Evolutionary conservation across 1,140 invertebrate genomes (phyloP).

Genomic region (Hirudo medicinalis): DNA sequence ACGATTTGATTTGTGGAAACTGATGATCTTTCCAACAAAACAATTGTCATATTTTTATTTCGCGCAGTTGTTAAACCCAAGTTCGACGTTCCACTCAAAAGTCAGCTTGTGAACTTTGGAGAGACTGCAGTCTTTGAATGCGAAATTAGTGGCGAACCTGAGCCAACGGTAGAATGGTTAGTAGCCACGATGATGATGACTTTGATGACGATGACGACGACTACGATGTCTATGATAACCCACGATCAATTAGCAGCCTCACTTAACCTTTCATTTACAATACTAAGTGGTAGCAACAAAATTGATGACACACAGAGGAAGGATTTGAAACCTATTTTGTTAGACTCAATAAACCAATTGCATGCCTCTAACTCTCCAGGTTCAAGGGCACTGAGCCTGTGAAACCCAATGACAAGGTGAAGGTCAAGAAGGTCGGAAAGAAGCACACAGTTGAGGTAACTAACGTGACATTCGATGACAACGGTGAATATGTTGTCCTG

Average conservation of each 20-base stretch:
- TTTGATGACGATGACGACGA: no score
- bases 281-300: no score
- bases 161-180: background rate
- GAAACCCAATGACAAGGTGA: background rate
- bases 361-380: background rate
- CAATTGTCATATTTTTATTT: no score
- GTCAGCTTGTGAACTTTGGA: slow-evolving; percentile 1
- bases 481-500: slow-evolving; percentile 1
- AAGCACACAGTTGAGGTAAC: background rate
- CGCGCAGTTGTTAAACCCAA: background rate
- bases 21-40: no score
- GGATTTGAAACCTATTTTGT: no score
- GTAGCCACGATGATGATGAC: no score
- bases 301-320: no score
- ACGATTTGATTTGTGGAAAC: no score
- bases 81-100: background rate
- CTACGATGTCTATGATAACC: no score
- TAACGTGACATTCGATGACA: background rate
- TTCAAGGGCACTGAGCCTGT: background rate
- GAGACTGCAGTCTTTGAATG: background rate
- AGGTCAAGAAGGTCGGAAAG: background rate
- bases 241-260: no score
- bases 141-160: background rate
- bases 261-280: no score
- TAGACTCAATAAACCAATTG: no score